These are phyloP conservation scores for Paracentrotus lividus DNA, from an alignment of 53 echinoderm and acorn worm genomes.

Conservation along the genomic window DNA sequence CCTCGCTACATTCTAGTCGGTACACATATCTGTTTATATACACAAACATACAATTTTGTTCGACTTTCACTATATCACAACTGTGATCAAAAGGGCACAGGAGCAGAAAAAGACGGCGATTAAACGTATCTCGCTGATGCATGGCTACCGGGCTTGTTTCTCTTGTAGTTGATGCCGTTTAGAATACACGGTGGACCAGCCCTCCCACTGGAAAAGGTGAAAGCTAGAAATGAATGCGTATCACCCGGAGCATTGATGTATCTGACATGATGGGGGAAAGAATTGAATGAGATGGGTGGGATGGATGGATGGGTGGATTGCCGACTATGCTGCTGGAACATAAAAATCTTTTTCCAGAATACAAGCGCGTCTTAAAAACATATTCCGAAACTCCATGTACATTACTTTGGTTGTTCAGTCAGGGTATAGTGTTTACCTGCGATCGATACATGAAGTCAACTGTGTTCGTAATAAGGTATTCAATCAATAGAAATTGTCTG, in stretches of 20 bases:
- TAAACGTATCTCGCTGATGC: neutral
- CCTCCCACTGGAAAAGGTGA: neutral
- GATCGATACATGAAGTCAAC: constrained; percentile 34
- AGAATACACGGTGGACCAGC: constrained; percentile 11
- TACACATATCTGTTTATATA: neutral
- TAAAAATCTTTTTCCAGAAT: neutral
- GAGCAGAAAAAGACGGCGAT: constrained; percentile 40
- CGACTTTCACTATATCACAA: neutral
- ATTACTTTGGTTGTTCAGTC: neutral
- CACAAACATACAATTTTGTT: neutral
- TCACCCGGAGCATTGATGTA: constrained; percentile 1
- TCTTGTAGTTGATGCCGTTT: constrained; percentile 6
- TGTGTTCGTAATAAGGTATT: constrained; percentile 40
- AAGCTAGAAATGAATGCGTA: constrained; percentile 13
- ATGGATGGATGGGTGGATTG: neutral
- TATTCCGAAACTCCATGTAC: neutral
- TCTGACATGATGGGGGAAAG: neutral
- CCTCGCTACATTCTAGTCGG: neutral
- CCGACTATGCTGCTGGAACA: neutral
- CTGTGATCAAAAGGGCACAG: constrained; percentile 23
- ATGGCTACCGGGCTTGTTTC: constrained; percentile 2
- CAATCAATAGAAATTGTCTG: constrained; percentile 10
- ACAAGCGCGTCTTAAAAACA: neutral
- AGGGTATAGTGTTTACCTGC: neutral
- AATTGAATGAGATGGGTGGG: constrained; percentile 24